A percentile compares a stretch with the other conserved stretches of the same genome.
phyloP scores from a whole-genome alignment of 2,888 invertebrate genomes.

The Stegophylla sp. region DNA sequence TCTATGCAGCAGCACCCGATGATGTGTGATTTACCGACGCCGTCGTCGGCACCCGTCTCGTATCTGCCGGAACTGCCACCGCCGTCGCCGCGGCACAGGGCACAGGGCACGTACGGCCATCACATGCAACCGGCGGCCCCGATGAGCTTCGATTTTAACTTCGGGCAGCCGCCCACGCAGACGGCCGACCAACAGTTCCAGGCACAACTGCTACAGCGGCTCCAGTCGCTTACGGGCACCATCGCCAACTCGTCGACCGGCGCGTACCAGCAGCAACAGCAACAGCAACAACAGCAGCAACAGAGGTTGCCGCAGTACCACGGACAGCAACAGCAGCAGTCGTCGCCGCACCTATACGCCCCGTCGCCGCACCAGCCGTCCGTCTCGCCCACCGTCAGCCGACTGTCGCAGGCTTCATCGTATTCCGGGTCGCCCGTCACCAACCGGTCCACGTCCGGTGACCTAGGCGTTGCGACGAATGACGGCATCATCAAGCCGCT shows the following conservation, averaged over 20 bases:
- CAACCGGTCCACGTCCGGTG: slow-evolving; percentile 63
- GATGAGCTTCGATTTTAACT: slow-evolving; percentile 48
- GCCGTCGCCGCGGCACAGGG: slow-evolving; percentile 37
- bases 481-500: slow-evolving; percentile 70
- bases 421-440: slow-evolving; percentile 65
- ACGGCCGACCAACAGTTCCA: slow-evolving; percentile 56
- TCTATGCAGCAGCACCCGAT: slow-evolving; percentile 35
- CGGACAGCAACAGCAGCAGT: slow-evolving; percentile 61
- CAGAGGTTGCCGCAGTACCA: slow-evolving; percentile 30
- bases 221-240: slow-evolving; percentile 49
- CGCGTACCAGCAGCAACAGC: background rate
- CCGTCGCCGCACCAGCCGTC: slow-evolving; percentile 60
- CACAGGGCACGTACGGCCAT: slow-evolving; percentile 19
- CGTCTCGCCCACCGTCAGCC: slow-evolving; percentile 63
- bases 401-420: slow-evolving; percentile 73
- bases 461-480: slow-evolving; percentile 64
- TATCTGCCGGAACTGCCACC: slow-evolving; percentile 59
- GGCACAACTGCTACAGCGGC: slow-evolving; percentile 57
- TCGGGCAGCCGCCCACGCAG: slow-evolving; percentile 36
- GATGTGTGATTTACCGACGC: slow-evolving; percentile 60
- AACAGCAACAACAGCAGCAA: slow-evolving; percentile 9
- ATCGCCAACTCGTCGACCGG: slow-evolving; percentile 30
- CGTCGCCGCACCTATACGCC: slow-evolving; percentile 60
- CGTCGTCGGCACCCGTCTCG: slow-evolving; percentile 59
- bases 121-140: slow-evolving; percentile 30